Evolutionary conservation across 2,888 invertebrate species (phyloP), one percentile per base, ranked within the genome.

Genomic region (Calliscelio sp.): DNA sequence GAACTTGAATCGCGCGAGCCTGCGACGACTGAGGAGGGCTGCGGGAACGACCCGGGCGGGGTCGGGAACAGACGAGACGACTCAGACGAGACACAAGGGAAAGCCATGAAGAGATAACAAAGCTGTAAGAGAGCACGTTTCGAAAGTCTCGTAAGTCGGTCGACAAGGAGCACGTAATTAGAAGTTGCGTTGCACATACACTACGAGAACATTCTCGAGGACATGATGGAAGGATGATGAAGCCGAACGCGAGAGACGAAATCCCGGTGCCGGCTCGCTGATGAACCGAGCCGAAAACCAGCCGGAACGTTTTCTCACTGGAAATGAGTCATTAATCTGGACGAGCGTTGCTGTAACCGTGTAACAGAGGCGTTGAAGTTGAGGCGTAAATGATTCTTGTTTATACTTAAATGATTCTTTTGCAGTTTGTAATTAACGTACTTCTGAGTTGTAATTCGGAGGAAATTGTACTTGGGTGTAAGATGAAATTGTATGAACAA

Each of bases 41-140:
- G 6, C 35, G 44, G 28, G 71, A 28, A n/a, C n/a, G n/a, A n/a
- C n/a, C n/a, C n/a, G n/a, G n/a, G 32, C n/a, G 57, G 22, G 65
- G 20, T 49, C 10, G 25, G 25, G 35, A 25, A n/a, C n/a, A n/a
- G 28, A 25, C 51, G 66, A 44, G 61, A 74, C 73, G 57, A 28
- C 41, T 70, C 55, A 53, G 73, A 70, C 66, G 81, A 78, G 80
- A 84, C 81, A 75, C 70, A 78, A 83, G 85, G 66, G 63, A 73
- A 75, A 61, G 63, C 78, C 77, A 68, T 73, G 79, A 82, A 84
- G 85, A 80, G 82, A 86, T 85, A 78, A 85, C 78, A 81, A 84
- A 84, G 84, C 81, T 78, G 85, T 81, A 81, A 81, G 85, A 85
- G 85, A 79, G 81, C 85, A 85, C 85, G 85, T 85, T 85, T 79